phyloP scores from a whole-genome alignment of 2,113 vertebrate genomes.

The Sinocyclocheilus anophthalmus region DNA sequence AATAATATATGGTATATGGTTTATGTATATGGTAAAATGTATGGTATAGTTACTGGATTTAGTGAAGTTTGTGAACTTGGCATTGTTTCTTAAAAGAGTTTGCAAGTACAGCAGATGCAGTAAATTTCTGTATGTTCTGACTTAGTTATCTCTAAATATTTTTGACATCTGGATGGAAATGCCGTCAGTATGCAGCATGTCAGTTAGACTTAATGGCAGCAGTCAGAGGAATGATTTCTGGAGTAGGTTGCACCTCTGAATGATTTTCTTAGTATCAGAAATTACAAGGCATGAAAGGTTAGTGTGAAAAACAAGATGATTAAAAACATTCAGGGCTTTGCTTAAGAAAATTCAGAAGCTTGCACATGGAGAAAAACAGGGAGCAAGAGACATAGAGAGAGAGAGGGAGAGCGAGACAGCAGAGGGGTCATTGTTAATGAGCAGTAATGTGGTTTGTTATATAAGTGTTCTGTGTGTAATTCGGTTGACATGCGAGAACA shows the following conservation, averaged over 20 bases:
- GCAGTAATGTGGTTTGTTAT: conserved; percentile 67
- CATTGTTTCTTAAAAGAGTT: neutral
- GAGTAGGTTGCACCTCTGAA: neutral
- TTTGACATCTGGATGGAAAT: neutral
- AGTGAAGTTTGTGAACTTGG: neutral
- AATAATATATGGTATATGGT: neutral
- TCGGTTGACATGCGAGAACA: conserved; percentile 60
- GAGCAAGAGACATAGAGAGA: neutral
- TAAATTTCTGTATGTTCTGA: neutral
- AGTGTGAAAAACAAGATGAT: neutral
- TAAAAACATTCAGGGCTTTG: neutral
- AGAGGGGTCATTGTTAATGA: conserved; percentile 64
- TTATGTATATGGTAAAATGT: neutral
- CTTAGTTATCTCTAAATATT: neutral
- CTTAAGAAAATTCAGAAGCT: neutral
- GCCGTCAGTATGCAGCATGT: neutral
- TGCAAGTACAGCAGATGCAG: neutral
- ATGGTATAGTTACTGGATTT: neutral
- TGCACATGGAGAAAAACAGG: neutral
- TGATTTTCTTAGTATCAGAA: no score
- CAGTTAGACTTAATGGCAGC: neutral
- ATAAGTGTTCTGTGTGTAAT: conserved; percentile 66
- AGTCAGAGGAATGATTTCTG: neutral
- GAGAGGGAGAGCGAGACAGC: conserved; percentile 37
- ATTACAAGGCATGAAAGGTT: neutral